Evolutionary conservation across 2,888 invertebrate species (phyloP).

Genomic region (Drosophila conformis): DNA sequence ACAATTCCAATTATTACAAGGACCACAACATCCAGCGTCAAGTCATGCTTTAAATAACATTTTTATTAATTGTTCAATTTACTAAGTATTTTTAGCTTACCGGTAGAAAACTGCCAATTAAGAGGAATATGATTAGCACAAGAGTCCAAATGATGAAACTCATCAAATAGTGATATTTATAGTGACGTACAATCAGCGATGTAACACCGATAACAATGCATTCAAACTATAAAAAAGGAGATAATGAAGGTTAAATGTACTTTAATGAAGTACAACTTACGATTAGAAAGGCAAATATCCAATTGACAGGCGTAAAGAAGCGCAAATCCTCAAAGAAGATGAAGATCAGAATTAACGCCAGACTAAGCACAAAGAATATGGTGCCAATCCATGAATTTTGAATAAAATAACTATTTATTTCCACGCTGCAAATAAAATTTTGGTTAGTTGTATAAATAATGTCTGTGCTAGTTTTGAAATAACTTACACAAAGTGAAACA

Average conservation of each 20-base stretch:
- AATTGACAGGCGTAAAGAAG: conserved; percentile 46
- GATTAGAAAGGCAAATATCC: conserved; percentile 49
- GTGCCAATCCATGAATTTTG: conserved; percentile 43
- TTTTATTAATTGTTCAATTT: neutral
- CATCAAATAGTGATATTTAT: conserved; percentile 33
- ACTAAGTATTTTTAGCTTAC: conserved; percentile 20
- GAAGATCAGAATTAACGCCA: conserved; percentile 42
- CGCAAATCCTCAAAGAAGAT: conserved; percentile 61
- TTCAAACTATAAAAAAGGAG: conserved; percentile 41
- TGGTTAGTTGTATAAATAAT: fast-evolving
- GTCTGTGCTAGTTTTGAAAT: neutral
- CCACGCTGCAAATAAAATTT: conserved; percentile 4
- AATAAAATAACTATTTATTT: conserved; percentile 25
- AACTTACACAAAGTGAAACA: conserved; percentile 47
- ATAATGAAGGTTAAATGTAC: neutral
- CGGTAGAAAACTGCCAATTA: conserved; percentile 41
- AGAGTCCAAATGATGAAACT: conserved; percentile 42
- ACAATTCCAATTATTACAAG: conserved; percentile 55
- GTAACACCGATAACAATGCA: conserved; percentile 46
- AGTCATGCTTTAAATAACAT: conserved; percentile 39
- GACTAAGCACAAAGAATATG: conserved; percentile 41
- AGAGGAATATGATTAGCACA: conserved; percentile 39
- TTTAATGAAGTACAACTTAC: conserved; percentile 28
- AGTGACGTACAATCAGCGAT: conserved; percentile 43
- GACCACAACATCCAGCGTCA: conserved; percentile 58